phyloP scores from a whole-genome alignment of 2,797 vertebrate species.

The Hyperoplus immaculatus region DNA sequence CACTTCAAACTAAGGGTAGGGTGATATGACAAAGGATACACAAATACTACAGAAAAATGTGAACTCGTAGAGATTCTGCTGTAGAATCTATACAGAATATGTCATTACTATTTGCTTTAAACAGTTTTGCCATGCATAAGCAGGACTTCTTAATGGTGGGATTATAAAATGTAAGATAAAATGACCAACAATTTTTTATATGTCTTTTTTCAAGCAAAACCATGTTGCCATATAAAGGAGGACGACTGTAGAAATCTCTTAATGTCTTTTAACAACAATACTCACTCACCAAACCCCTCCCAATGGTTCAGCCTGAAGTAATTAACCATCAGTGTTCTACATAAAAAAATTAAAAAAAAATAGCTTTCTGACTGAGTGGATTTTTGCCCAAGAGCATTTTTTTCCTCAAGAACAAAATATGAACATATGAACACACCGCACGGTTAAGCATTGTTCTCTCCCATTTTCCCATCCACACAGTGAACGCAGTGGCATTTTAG shows the following conservation, averaged over 20 bases:
- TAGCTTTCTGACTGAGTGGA: slow-evolving; percentile 24
- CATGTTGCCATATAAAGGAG: no score
- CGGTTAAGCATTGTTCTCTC: slow-evolving; percentile 31
- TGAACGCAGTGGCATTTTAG: slow-evolving; percentile 35
- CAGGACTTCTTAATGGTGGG: neutral
- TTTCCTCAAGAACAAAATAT: slow-evolving; percentile 11
- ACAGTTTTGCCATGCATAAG: neutral
- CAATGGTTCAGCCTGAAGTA: neutral
- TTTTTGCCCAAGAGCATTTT: slow-evolving; percentile 39
- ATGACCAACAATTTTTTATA: no score
- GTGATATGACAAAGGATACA: neutral
- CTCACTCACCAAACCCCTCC: slow-evolving; percentile 3
- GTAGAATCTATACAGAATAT: neutral
- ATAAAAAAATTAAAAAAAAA: slow-evolving; percentile 26
- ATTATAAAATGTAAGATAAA: neutral
- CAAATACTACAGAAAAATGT: neutral
- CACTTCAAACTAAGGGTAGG: neutral
- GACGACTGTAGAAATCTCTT: neutral
- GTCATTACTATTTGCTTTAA: neutral
- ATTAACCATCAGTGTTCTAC: slow-evolving; percentile 29
- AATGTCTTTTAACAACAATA: slow-evolving; percentile 11
- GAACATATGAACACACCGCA: neutral
- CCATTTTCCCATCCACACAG: slow-evolving; percentile 7
- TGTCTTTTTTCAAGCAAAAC: neutral
- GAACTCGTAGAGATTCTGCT: neutral